phyloP scores from a whole-genome alignment of 1,140 invertebrate species.

The Pseudomyrmex sp. region DNA sequence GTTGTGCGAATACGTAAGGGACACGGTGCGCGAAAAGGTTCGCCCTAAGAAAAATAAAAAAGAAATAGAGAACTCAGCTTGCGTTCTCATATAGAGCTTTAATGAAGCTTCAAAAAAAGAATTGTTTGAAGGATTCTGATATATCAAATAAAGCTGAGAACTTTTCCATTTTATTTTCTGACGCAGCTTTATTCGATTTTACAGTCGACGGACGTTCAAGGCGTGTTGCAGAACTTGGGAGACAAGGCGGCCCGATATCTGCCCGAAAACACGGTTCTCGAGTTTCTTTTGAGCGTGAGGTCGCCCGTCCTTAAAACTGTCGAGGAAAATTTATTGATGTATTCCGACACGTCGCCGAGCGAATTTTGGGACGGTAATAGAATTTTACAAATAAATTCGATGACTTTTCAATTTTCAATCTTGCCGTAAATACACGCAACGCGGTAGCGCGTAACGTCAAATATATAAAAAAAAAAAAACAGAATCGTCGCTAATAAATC shows the following conservation, averaged over 20 bases:
- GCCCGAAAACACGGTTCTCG: conserved; percentile 71
- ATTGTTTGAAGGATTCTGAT: neutral
- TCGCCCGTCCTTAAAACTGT: conserved; percentile 61
- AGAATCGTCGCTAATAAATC: neutral
- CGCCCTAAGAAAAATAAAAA: neutral
- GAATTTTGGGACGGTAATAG: conserved; percentile 73
- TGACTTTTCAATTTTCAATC: no score
- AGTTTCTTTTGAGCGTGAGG: conserved; percentile 68
- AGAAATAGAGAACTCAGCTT: neutral
- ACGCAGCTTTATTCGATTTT: conserved; percentile 40
- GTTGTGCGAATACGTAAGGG: conserved; percentile 67
- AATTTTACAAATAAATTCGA: no score
- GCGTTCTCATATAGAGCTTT: neutral
- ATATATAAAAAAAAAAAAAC: no score
- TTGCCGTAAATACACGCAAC: neutral
- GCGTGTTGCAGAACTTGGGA: conserved; percentile 20
- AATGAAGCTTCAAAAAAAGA: neutral
- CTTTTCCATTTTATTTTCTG: neutral
- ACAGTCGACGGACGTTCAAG: conserved; percentile 48
- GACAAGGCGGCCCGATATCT: conserved; percentile 52
- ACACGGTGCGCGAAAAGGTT: conserved; percentile 34
- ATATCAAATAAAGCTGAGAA: conserved; percentile 3
- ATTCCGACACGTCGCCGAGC: conserved; percentile 1
- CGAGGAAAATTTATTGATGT: conserved; percentile 58
- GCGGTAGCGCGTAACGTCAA: no score